Evolutionary conservation across 2,113 vertebrate species (phyloP).

Genomic region (Ophiodon elongatus): DNA sequence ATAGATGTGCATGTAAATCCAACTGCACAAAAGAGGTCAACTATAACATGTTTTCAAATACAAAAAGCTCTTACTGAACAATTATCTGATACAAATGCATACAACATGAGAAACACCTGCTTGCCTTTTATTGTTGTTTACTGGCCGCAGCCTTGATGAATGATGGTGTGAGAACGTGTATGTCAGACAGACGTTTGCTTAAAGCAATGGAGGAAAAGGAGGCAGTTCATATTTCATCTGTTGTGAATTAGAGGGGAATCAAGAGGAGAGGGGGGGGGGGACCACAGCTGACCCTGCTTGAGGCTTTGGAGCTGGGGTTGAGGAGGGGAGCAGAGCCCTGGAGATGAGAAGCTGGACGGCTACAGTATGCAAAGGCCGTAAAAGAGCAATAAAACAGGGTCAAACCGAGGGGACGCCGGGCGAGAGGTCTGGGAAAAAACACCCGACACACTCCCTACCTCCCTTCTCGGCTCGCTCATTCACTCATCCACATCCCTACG

Average conservation of each 20-base stretch:
- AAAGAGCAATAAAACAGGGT: conserved; percentile 80
- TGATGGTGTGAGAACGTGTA: conserved; percentile 32
- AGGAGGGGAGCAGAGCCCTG: conserved; percentile 66
- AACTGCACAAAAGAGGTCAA: conserved; percentile 12
- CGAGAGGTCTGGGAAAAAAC: conserved; percentile 72
- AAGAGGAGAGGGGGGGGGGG: neutral
- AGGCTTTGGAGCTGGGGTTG: conserved; percentile 60
- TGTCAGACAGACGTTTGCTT: conserved; percentile 18
- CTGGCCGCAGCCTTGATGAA: conserved; percentile 34
- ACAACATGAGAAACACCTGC: conserved; percentile 53
- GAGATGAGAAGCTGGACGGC: conserved; percentile 68
- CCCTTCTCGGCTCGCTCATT: conserved; percentile 42
- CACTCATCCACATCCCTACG: conserved; percentile 60
- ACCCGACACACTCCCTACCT: conserved; percentile 51
- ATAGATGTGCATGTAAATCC: conserved; percentile 25
- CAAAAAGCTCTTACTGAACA: conserved; percentile 4
- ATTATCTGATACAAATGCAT: neutral
- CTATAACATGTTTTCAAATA: conserved; percentile 19
- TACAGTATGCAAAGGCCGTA: conserved; percentile 72
- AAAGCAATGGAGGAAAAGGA: conserved; percentile 24
- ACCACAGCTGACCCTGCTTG: conserved; percentile 52
- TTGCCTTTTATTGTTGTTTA: conserved; percentile 1
- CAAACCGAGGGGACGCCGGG: conserved; percentile 69
- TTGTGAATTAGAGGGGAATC: conserved; percentile 54
- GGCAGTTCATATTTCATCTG: conserved; percentile 52